phyloP scores from a whole-genome alignment of 2,113 vertebrate species.

The Pluvialis apricaria region DNA sequence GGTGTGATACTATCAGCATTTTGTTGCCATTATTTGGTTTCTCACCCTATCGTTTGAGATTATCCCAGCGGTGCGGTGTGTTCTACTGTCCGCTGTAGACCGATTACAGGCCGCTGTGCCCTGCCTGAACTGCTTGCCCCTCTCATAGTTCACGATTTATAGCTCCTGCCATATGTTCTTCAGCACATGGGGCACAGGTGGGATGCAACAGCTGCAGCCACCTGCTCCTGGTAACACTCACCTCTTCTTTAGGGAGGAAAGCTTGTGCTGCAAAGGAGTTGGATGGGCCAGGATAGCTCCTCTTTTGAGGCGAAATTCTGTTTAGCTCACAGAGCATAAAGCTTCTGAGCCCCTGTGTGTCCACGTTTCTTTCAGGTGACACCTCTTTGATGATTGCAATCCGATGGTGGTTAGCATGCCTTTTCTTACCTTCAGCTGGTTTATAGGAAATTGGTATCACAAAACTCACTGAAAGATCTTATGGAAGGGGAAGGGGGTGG shows the following conservation, averaged over 20 bases:
- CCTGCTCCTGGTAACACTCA: background rate
- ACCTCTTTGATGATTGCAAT: background rate
- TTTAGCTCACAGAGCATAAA: background rate
- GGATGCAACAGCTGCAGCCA: background rate
- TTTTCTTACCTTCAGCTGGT: background rate
- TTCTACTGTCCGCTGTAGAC: background rate
- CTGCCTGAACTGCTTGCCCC: background rate
- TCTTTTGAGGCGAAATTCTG: background rate
- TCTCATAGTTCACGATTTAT: background rate
- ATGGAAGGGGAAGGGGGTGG: background rate
- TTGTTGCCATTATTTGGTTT: background rate
- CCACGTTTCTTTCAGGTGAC: background rate
- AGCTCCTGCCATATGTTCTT: background rate
- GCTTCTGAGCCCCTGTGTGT: background rate
- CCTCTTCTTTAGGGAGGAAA: background rate
- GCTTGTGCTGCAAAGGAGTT: background rate
- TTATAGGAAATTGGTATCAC: background rate
- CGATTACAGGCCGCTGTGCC: background rate
- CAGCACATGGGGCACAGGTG: accelerated
- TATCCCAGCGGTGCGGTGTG: background rate
- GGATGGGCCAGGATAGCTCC: background rate
- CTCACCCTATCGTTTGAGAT: accelerated
- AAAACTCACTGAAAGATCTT: background rate
- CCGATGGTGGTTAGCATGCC: background rate
- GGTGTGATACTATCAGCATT: background rate